phyloP scores from a whole-genome alignment of 2,888 invertebrate genomes.

The Sarcophaga subvicina region DNA sequence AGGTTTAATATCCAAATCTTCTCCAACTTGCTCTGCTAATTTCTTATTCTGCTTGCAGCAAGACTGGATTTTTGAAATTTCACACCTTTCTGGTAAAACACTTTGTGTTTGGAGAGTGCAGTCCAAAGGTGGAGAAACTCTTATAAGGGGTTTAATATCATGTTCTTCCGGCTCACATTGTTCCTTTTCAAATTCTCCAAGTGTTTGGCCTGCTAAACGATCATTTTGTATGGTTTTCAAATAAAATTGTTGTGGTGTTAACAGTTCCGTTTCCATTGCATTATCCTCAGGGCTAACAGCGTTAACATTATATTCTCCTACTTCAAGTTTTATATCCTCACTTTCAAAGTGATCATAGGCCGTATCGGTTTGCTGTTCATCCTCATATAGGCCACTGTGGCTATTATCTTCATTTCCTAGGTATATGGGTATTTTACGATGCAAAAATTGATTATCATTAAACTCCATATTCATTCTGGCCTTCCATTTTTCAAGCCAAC shows the following conservation, averaged over 20 bases:
- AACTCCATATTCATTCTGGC: slow-evolving; percentile 65
- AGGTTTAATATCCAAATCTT: too few relatives aligned
- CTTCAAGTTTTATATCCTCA: slow-evolving; percentile 34
- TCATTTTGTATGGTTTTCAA: slow-evolving; percentile 28
- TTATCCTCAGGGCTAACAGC: slow-evolving; percentile 7
- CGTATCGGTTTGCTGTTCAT: slow-evolving; percentile 13
- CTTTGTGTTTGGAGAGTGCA: too few relatives aligned
- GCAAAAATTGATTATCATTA: slow-evolving; percentile 54
- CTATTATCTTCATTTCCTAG: slow-evolving; percentile 4
- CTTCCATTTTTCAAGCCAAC: slow-evolving; percentile 66
- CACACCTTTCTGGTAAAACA: too few relatives aligned
- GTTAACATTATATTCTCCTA: slow-evolving; percentile 6
- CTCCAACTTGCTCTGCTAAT: too few relatives aligned
- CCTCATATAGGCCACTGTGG: neutral
- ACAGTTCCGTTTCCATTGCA: neutral
- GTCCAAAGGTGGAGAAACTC: neutral
- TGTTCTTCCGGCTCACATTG: neutral
- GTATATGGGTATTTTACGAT: slow-evolving; percentile 51
- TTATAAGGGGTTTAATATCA: slow-evolving; percentile 43
- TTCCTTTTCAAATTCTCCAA: neutral
- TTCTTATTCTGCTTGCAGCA: too few relatives aligned
- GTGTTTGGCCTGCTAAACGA: neutral
- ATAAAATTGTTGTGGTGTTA: slow-evolving; percentile 54
- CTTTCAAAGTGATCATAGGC: slow-evolving; percentile 14
- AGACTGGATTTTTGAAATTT: too few relatives aligned